Evolutionary conservation across 2,113 vertebrate species (phyloP).

Genomic region (Myrmecobius fasciatus): DNA sequence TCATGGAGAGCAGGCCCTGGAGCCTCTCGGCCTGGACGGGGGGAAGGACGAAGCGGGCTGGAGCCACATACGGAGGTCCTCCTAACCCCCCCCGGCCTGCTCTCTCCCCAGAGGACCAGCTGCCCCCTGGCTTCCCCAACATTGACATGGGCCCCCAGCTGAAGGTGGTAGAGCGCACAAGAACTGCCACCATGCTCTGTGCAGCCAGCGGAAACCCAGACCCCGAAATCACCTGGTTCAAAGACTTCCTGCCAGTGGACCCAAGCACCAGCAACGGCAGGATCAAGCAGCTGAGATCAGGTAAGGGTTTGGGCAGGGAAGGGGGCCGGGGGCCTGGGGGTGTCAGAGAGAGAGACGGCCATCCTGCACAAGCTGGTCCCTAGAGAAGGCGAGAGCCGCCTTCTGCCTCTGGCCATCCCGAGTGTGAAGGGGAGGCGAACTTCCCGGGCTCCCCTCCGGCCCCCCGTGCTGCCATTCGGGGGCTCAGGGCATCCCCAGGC

Average conservation of each 20-base stretch:
- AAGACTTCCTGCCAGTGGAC: constrained; percentile 98
- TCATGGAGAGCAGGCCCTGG: neutral
- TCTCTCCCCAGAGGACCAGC: constrained; percentile 91
- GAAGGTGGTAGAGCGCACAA: constrained; percentile 96
- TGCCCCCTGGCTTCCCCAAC: constrained; percentile 96
- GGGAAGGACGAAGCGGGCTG: neutral
- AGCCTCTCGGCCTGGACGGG: fast-evolving
- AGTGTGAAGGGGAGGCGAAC: too few species aligned
- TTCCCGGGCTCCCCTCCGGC: neutral
- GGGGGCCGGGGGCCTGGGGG: neutral
- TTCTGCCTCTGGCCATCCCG: neutral
- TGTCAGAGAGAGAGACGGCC: too few species aligned
- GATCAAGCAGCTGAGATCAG: constrained; percentile 97
- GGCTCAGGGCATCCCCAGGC: neutral
- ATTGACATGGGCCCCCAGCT: constrained; percentile 99
- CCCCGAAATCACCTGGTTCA: constrained; percentile 99
- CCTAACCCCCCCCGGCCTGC: neutral
- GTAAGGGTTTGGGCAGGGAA: constrained; percentile 79
- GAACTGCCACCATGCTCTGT: constrained; percentile 98
- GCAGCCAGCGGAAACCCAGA: constrained; percentile 97
- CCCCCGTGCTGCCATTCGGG: too few species aligned
- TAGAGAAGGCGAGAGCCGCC: neutral
- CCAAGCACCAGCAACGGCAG: constrained; percentile 94
- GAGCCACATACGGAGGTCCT: neutral
- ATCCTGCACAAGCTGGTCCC: too few species aligned